A percentile compares a stretch with the other conserved stretches of the same genome.
Evolutionary conservation across 2,113 vertebrate genomes (phyloP).

Genomic region (Triplophysa tibetana): DNA sequence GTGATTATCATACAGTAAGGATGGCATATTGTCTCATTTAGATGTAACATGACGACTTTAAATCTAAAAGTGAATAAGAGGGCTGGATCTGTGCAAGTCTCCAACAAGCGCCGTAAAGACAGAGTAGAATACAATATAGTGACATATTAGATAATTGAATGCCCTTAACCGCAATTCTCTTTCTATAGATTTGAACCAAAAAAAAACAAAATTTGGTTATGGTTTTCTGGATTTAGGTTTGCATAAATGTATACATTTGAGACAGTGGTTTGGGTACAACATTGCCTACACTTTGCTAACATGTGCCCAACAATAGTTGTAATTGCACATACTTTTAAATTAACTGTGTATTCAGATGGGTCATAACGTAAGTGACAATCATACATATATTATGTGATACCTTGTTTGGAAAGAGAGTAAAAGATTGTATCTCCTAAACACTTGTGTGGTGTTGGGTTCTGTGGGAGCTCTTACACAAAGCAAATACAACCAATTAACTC

Average conservation of each 20-base stretch:
- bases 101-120: background rate
- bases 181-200: background rate
- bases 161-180: background rate
- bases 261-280: background rate
- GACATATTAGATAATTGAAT: background rate
- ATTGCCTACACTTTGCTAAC: background rate
- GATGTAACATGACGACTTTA: constrained; percentile 12
- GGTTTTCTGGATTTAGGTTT: background rate
- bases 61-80: constrained; percentile 42
- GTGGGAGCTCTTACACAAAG: too few relatives aligned
- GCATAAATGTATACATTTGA: background rate
- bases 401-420: background rate
- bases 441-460: too few relatives aligned
- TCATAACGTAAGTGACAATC: background rate
- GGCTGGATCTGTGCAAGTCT: background rate
- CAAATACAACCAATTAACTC: too few relatives aligned
- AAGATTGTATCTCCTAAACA: background rate
- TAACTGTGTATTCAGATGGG: background rate
- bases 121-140: background rate
- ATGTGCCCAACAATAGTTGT: too few relatives aligned
- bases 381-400: background rate
- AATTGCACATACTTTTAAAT: background rate
- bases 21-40: background rate
- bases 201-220: background rate
- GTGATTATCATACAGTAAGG: constrained; percentile 45